These are phyloP conservation scores for Clytia hemisphaerica DNA, from an alignment of 30 jellyfish, hydroid and myxozoan genomes.

Conservation along the genomic window DNA sequence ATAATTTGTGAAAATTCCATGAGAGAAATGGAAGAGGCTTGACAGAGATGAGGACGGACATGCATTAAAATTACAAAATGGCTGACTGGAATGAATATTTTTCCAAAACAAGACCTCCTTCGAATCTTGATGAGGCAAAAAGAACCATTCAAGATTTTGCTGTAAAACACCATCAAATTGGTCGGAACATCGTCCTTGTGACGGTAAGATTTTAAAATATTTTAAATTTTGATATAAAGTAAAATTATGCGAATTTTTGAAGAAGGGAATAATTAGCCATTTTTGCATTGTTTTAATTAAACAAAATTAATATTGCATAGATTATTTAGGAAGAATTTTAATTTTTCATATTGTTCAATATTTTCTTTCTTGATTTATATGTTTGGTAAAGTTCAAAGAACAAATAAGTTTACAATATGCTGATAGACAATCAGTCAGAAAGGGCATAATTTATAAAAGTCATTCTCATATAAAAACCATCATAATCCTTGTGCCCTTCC, in stretches of 20 bases:
- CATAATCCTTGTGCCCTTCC: too few species aligned
- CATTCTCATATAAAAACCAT: too few species aligned
- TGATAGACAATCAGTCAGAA: too few species aligned
- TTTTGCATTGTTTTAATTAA: constrained; percentile 16
- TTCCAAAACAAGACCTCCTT: constrained; percentile 88
- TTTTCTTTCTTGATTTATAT: too few species aligned
- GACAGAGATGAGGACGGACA: background rate
- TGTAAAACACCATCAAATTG: constrained; percentile 82
- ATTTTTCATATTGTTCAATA: too few species aligned
- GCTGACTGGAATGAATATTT: constrained; percentile 97
- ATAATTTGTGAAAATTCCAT: too few species aligned
- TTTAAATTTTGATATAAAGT: background rate
- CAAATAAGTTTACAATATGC: too few species aligned
- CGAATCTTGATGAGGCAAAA: constrained; percentile 94
- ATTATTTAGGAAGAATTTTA: background rate
- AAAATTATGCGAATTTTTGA: constrained; percentile 27
- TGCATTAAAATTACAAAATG: constrained; percentile 28
- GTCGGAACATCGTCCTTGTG: constrained; percentile 85
- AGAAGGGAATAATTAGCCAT: background rate
- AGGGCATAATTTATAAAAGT: too few species aligned
- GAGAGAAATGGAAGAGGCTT: background rate
- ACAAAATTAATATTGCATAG: constrained; percentile 13
- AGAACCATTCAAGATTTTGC: constrained; percentile 95
- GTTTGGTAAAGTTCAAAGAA: too few species aligned
- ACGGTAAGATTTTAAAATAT: constrained; percentile 64